Evolutionary conservation across 2,888 invertebrate species (phyloP), one percentile per base, ranked within the genome.

Genomic region (Drosophila yooni): DNA sequence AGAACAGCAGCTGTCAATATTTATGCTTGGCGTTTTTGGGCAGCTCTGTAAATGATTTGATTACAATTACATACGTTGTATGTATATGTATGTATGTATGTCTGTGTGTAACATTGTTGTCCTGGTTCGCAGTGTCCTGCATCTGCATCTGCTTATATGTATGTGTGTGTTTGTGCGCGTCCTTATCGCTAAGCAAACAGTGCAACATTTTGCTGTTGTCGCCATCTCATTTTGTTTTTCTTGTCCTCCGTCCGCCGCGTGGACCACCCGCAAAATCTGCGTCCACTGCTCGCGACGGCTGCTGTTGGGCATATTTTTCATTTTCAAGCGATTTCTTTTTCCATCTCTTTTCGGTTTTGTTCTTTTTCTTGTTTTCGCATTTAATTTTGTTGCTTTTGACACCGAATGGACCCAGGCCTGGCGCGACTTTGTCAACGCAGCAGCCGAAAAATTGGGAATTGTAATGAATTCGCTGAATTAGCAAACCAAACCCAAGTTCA

Each of bases 331-430:
- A 65, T 59, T 79, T 58, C 54, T 54, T 63, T 58, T 51, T 58
- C 59, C 52, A 50, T 48, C 11, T 38, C 31, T 36, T 40, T 25
- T 6, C 10, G 36, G 7, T 4, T 29, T 4, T 29, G 7, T 56
- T 40, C 34, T 58, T 53, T 51, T 76, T 68, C 38, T 76, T 87
- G 76, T 82, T 83, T 79, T 86, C 79, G 81, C 81, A 81, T 86
- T 83, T 83, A 80, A 86, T 83, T 76, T 84, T 89, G 89, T 90
- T 90, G 89, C 83, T 87, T 87, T 90, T 90, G 79, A 89, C 90
- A 90, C 89, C 91, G 85, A 76, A 89, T 88, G 90, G 81, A 71
- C 78, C 74, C 84, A 77, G 70, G 74, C 75, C 56, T 4, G 60
- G 57, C 34, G 40, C 70, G 61, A 67, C 70, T 76, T 74, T 81